Conservation (phyloP, 2,113 vertebrate genomes). For the Esox niger region DNA sequence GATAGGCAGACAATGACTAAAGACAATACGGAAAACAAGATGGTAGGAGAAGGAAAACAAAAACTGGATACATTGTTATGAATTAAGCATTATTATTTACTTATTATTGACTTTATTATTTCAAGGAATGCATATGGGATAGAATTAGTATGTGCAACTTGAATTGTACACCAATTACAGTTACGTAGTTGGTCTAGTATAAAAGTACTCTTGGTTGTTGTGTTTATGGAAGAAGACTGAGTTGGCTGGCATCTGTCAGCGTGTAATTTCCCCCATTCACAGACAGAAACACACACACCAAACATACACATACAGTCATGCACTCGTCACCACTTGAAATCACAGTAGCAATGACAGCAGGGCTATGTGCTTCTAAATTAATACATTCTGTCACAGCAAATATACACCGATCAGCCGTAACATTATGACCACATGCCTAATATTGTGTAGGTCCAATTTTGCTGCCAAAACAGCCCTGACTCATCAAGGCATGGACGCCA, state of each 20-base stretch:
- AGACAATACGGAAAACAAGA: background rate
- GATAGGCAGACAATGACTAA: background rate
- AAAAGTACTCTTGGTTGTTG: background rate
- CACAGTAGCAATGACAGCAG: too few relatives aligned
- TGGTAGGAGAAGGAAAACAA: background rate
- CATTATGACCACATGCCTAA: too few relatives aligned
- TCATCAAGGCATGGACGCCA: too few relatives aligned
- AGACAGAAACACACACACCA: conserved; percentile 12
- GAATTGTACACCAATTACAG: background rate
- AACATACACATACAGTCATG: background rate
- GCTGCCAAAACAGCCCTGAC: too few relatives aligned
- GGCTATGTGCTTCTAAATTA: too few relatives aligned
- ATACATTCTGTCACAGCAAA: too few relatives aligned
- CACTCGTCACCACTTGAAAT: too few relatives aligned
- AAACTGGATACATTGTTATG: background rate
- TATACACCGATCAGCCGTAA: too few relatives aligned
- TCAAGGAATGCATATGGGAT: too few relatives aligned
- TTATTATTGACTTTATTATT: too few relatives aligned
- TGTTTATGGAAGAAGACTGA: background rate
- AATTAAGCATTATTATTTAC: too few relatives aligned
- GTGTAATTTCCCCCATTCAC: conserved; percentile 10
- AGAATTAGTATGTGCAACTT: background rate
- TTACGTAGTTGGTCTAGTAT: background rate
- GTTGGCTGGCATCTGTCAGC: background rate
- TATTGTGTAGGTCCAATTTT: too few relatives aligned